These are phyloP conservation scores for Sarcophaga rosellei DNA, from an alignment of 2,888 invertebrate genomes.

Conservation along the genomic window DNA sequence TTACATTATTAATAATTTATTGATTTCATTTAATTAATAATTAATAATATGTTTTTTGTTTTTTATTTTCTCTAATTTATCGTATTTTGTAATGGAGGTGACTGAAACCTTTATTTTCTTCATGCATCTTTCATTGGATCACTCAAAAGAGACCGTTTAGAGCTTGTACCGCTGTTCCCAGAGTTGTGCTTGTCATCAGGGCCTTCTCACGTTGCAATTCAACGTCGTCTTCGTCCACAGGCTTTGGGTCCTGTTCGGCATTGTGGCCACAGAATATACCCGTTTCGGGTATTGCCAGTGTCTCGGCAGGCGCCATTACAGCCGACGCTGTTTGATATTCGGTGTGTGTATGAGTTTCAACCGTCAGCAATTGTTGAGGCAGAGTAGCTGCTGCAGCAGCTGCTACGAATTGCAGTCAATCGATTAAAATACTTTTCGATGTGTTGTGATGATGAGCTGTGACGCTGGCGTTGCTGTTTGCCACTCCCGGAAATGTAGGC, in stretches of 20 bases:
- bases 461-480: slow-evolving; percentile 23
- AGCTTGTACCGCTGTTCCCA: slow-evolving; percentile 76
- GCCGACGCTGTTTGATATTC: slow-evolving; percentile 48
- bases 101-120: slow-evolving; percentile 58
- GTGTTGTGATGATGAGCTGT: slow-evolving; percentile 64
- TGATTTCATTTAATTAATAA: neutral
- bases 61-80: neutral
- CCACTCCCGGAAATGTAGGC: slow-evolving; percentile 53
- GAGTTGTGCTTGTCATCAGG: slow-evolving; percentile 70
- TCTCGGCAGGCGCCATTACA: neutral
- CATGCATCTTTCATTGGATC: neutral
- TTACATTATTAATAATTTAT: neutral
- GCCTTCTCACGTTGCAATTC: slow-evolving; percentile 54
- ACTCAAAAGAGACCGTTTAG: slow-evolving; percentile 74
- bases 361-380: slow-evolving; percentile 56
- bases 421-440: slow-evolving; percentile 77
- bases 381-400: slow-evolving; percentile 71
- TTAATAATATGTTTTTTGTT: neutral
- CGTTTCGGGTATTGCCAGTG: neutral
- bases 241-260: neutral
- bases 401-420: slow-evolving; percentile 79
- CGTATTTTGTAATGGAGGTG: slow-evolving; percentile 22
- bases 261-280: neutral
- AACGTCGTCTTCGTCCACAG: neutral
- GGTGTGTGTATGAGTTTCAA: slow-evolving; percentile 56